Base-by-base conservation (phyloP, 2,888 invertebrate genomes). In the Eilema caniola region DNA sequence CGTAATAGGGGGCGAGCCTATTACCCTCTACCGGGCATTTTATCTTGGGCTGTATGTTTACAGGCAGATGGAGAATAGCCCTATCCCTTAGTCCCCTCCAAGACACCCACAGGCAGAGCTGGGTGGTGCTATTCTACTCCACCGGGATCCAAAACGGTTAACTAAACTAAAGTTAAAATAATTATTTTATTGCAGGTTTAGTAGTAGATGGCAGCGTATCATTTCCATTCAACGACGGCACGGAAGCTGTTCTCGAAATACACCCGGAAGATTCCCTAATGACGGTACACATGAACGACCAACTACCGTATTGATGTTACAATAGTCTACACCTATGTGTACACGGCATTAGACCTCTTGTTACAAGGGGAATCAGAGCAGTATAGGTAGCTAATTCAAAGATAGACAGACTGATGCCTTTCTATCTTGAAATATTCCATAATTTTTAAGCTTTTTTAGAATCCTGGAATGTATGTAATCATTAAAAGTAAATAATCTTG, bases 161-260 rank as follows among this genome's bases (percentile, higher is more conserved):
- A n/a, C n/a, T n/a, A n/a, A n/a, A n/a, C n/a, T n/a, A n/a, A n/a
- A n/a, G n/a, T n/a, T n/a, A n/a, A n/a, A n/a, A n/a, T n/a, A n/a
- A n/a, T n/a, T n/a, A 37, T 1, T 72, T 82, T 74, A 7, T 75
- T 86, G 0, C 86, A 96, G 97, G 98, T 88, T 94, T 99, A 24
- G 99, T 99, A 0, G 97, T 99, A 28, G 99, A 99, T 90, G 99
- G 99, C 33, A 98, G 99, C 76, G 97, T 99, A 23, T 98, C 98
- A 0, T 98, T 98, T 88, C 97, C 97, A 0, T 99, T 99, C 92
- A 99, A 99, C 92, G 98, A 99, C 88, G 99, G 99, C 2, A 97
- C 99, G 0, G 96, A 97, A 77, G 99, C 98, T 0, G 90, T 97
- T 12, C 92, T 99, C 20, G 98, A 99, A 92, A 97, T 98, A 37